Evolutionary conservation across 2,888 invertebrate genomes (phyloP), one percentile per base, ranked within the genome.

Genomic region (Lymantria monacha): DNA sequence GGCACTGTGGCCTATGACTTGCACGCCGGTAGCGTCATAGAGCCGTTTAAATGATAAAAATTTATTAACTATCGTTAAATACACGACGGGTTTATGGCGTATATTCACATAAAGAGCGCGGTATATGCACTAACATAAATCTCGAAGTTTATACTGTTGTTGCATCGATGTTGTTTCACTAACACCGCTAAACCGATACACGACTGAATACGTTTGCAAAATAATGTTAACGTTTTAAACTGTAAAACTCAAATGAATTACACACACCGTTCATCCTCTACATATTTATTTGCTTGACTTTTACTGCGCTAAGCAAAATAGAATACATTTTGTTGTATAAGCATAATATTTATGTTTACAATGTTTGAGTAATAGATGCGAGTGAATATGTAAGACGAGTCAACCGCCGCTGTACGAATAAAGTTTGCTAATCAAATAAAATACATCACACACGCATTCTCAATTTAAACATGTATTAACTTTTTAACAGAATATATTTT

Each of bases 131-230:
- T 76, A 68, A 80, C 83, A 84, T 85, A 84, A 87, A 85, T 83
- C 76, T 76, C 66, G 70, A 73, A 77, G 80, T 81, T 84, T 93
- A 93, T 92, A 92, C 92, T 92, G 93, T 92, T 91, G 94, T 93
- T 70, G 78, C 77, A 79, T 74, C 61, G 66, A 67, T 66, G 72
- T 56, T 60, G 70, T 75, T 76, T 76, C 72, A 76, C 74, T 68
- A 62, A 65, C 72, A 57, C 62, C 61, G 62, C 69, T 76, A 69
- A 75, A 77, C 66, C 69, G 73, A 76, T 74, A 73, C 74, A 72
- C 54, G 49, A 63, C 15, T 5, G 55, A 65, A 67, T 63, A 69
- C 62, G 73, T 69, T 72, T 74, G 74, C 72, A 67, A 75, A n/a
- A 22, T 22, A 36, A 74, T 69, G 74, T 73, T 74, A 66, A 68